Conservation (phyloP, 2,888 invertebrate species). For the Syrista parreyssii region DNA sequence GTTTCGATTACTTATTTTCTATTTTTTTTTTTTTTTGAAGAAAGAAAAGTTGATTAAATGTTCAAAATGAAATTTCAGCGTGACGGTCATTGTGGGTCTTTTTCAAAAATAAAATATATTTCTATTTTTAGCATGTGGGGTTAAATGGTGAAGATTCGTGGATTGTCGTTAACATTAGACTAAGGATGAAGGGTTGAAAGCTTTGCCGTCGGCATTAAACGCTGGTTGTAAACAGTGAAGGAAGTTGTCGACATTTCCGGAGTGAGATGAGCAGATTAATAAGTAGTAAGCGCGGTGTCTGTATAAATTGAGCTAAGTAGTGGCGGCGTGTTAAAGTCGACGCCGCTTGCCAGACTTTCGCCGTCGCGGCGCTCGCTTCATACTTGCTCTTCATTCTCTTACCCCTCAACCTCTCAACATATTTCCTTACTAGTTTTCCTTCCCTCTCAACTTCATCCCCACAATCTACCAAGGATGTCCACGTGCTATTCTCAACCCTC, state of each 20-base stretch:
- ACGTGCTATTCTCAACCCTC: not conserved
- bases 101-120: too few species aligned
- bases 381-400: not conserved
- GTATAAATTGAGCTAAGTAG: constrained; percentile 34
- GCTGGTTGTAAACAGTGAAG: not conserved
- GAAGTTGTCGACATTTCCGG: not conserved
- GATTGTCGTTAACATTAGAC: not conserved
- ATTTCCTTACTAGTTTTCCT: not conserved
- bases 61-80: not conserved
- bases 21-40: not conserved
- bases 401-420: not conserved
- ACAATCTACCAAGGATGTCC: not conserved
- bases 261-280: constrained; percentile 26
- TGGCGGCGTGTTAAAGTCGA: constrained; percentile 31
- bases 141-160: not conserved
- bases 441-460: not conserved
- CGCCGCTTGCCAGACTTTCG: constrained; percentile 1
- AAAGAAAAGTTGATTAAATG: not conserved
- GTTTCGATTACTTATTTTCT: not conserved
- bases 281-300: constrained; percentile 24
- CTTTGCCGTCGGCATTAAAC: not conserved
- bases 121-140: not conserved
- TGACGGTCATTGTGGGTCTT: too few species aligned
- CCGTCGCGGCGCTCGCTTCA: not conserved
- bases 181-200: not conserved